phyloP scores from a whole-genome alignment of 2,113 vertebrate species.

The Pholis gunnellus region DNA sequence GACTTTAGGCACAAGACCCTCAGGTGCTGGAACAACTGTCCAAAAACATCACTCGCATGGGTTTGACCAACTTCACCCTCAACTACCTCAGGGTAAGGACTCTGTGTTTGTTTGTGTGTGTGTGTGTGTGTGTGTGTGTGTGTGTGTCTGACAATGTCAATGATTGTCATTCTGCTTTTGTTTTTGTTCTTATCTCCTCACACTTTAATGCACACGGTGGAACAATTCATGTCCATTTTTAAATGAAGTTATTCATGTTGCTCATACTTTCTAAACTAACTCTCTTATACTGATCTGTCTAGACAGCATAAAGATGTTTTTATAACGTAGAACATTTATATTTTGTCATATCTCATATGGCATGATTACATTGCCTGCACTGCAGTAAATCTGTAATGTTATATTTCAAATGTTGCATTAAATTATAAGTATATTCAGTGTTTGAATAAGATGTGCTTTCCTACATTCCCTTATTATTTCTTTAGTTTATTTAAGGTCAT shows the following conservation, averaged over 20 bases:
- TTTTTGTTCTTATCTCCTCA: conserved; percentile 37
- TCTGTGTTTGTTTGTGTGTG: conserved; percentile 9
- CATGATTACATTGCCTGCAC: not conserved
- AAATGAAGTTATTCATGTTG: conserved; percentile 24
- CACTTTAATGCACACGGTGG: conserved; percentile 27
- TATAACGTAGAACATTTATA: conserved; percentile 12
- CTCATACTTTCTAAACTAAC: conserved; percentile 32
- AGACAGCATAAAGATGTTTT: conserved; percentile 12
- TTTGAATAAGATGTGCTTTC: conserved; percentile 19
- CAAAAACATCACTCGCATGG: conserved; percentile 99
- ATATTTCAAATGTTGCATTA: not conserved
- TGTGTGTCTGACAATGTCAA: conserved; percentile 33
- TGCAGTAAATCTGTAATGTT: conserved; percentile 10
- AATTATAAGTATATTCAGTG: not conserved
- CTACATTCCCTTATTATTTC: not conserved
- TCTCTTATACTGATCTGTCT: not conserved
- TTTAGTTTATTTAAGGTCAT: conserved; percentile 26
- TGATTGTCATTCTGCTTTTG: conserved; percentile 59
- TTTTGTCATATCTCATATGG: conserved; percentile 11
- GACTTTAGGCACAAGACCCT: conserved; percentile 96
- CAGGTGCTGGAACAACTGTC: conserved; percentile 99
- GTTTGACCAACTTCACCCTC: conserved; percentile 99
- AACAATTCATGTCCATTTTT: conserved; percentile 41
- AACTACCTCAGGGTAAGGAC: conserved; percentile 99
- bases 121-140: conserved; percentile 14